phyloP scores from a whole-genome alignment of 2,888 invertebrate genomes.

The Scaptomyza reducta region DNA sequence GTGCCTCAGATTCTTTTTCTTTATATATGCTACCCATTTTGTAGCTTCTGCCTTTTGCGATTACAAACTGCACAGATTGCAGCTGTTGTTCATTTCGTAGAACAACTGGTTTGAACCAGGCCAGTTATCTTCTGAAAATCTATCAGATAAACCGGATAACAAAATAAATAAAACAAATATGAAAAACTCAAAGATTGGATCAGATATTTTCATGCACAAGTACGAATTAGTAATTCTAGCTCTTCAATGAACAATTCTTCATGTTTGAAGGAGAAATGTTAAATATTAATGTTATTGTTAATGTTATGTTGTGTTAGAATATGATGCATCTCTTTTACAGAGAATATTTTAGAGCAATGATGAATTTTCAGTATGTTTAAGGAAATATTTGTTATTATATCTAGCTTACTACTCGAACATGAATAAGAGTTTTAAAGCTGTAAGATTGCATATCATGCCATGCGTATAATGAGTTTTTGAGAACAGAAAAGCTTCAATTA shows the following conservation, averaged over 20 bases:
- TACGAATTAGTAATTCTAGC: too few species aligned
- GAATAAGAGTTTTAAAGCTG: too few species aligned
- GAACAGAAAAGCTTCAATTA: conserved; percentile 7
- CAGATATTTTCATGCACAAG: conserved; percentile 6
- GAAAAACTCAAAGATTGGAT: conserved; percentile 31
- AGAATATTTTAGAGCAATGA: too few species aligned
- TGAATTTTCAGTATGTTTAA: too few species aligned
- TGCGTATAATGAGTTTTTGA: neutral
- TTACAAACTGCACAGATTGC: conserved; percentile 30
- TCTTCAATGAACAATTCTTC: too few species aligned
- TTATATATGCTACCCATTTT: neutral
- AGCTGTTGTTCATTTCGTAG: conserved; percentile 22
- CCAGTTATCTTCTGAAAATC: conserved; percentile 40
- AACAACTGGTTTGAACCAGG: conserved; percentile 41
- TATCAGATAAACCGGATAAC: conserved; percentile 49
- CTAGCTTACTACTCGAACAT: too few species aligned
- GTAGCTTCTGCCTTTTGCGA: neutral
- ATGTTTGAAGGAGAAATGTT: too few species aligned
- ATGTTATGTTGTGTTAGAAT: too few species aligned
- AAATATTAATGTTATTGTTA: too few species aligned
- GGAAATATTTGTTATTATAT: too few species aligned
- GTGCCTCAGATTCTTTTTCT: conserved; percentile 23
- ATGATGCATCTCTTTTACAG: too few species aligned
- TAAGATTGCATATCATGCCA: neutral
- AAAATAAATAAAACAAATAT: conserved; percentile 38